Base-by-base conservation (phyloP, 1,140 invertebrate genomes). In the Drosophila varians region DNA sequence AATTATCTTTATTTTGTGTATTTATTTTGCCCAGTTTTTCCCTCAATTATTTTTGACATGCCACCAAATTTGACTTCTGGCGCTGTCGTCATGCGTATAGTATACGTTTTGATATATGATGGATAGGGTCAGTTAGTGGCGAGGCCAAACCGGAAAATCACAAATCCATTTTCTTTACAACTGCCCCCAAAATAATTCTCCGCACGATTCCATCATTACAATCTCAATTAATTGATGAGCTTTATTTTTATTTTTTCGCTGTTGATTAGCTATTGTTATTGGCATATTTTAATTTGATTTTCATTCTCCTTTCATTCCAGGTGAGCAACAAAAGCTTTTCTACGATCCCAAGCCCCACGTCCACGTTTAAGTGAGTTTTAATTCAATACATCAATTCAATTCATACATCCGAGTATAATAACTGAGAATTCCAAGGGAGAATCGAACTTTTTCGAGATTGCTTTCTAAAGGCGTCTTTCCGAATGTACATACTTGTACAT, bases 41-140 rank as follows among this genome's bases (percentile, higher is more conserved):
- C 58, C 14, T 52, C 25, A 65, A 64, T 64, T 66, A 64, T 42
- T 66, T 51, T 12, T 66, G 58, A 66, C 62, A 66, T 66, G 58
- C 62, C 57, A 62, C 57, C 12, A 2, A 40, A 66, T 34, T 43
- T 52, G 62, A 64, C 46, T 64, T 64, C 42, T 64, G 28, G 26
- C 26, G 60, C 38, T 28, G 60, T 28, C 36, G 55, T 62, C 53
- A 57, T 43, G 36, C 38, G 8, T 9, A 8, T 28, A 18, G 26
- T 38, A 57, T 43, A 28, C 38, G 8, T 9, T n/a, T 28, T 25
- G 26, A 16, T 52, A 16, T 19, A 7, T 66, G 46, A 52, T 25
- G 46, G 60, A 66, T 65, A 26, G 62, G 62, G 60, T 66, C 60
- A 34, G 26, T 6, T 14, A 16, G 14, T 38, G 1, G 9, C 2